Evolutionary conservation across 35 echinoderm and acorn worm species (phyloP), one percentile per base, ranked within the genome.

Genomic region (Patiria miniata): DNA sequence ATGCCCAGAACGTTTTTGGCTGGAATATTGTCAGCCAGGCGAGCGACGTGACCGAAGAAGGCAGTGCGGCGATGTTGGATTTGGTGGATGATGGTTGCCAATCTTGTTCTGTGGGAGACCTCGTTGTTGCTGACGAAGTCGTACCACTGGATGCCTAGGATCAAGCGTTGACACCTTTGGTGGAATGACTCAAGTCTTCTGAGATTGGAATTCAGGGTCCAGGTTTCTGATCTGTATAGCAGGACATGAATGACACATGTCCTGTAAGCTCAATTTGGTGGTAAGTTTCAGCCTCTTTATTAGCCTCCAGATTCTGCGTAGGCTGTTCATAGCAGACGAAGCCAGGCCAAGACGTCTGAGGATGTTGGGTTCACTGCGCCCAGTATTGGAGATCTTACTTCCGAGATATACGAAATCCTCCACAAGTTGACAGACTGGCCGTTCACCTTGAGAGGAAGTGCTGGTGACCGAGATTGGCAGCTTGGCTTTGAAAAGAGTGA

Each of bases 251-350:
- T 56, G 53, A 56, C 53, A n/a, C 53, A 56, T 17, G 53, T 56
- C 53, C 53, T 56, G 53, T 56, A 56, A 17, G n/a, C n/a, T n/a
- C n/a, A n/a, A n/a, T n/a, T n/a, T n/a, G n/a, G n/a, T n/a, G n/a
- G n/a, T n/a, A n/a, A 56, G 53, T 56, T 56, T 56, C 53, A 56
- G n/a, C 53, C 53, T 56, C 53, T 56, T n/a, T n/a, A n/a, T n/a
- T n/a, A n/a, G n/a, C 53, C n/a, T 56, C 53, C 53, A 56, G 53
- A 56, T 3, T 3, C 53, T 56, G 53, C 53, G 53, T n/a, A 56
- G 53, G 53, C n/a, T 56, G 53, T 0, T 56, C 53, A 56, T 56
- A n/a, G 53, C 53, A 56, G 53, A 56, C n/a, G 53, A 56, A n/a
- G 53, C 53, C 14, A 56, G n/a, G n/a, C n/a, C n/a, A n/a, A n/a